Evolutionary conservation across 1,140 invertebrate species (phyloP), one percentile per base, ranked within the genome.

Genomic region (Periplaneta americana): DNA sequence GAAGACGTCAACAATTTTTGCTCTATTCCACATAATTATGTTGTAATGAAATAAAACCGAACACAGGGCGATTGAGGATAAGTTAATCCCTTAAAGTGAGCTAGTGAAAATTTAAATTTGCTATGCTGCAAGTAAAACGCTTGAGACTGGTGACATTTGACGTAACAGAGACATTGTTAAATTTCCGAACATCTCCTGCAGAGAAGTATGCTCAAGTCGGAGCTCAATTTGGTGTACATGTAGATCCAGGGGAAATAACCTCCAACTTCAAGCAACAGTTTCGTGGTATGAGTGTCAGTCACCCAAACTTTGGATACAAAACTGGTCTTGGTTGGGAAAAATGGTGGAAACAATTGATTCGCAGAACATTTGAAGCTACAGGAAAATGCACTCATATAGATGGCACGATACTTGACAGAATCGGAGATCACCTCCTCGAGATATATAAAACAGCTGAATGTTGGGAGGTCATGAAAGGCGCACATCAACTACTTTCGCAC

Each of bases 141-240:
- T 89, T 91, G 34, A 88, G 90, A 81, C 87, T 97, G 83, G 91
- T 98, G 75, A 98, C 96, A 22, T 96, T 98, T 86, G 96, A 98
- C 88, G 93, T 96, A 18, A 98, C 95, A 11, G 95, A 95, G 82
- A 98, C 96, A 0, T 86, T 98, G 74, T 86, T 98, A 33, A 92
- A 92, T 85, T 93, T 95, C 84, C 88, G 90, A 33, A 90, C 91
- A 6, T 89, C 91, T 77, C 91, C 95, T n/a, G 94, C 93, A 77
- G 89, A 94, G 80, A 91, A 94, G 84, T 98, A 98, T 87, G 89
- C 91, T 2, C 89, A 91, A 83, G 90, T 95, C 76, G 95, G 93
- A 2, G 88, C 88, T 0, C 88, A 92, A 57, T 91, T 94, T 87
- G 96, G 95, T 2, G 87, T 95, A 17, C 84, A 91, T 48, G 90